Evolutionary conservation across 2,888 invertebrate species (phyloP).

Genomic region (Agriopis aurantiaria): DNA sequence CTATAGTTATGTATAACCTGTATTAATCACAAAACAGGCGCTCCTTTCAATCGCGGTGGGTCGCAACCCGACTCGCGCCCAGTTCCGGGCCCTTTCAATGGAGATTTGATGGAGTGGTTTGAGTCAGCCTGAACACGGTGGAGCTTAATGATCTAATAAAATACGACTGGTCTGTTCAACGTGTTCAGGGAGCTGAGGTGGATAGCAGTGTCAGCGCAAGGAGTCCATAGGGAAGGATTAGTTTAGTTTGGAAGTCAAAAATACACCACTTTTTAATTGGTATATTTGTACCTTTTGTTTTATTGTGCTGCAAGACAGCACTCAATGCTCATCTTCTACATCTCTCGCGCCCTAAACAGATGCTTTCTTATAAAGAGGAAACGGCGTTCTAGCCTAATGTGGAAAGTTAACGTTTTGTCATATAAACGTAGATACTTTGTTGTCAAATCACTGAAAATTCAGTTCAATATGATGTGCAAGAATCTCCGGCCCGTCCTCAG

Average conservation of each 20-base stretch:
- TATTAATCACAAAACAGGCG: slow-evolving; percentile 18
- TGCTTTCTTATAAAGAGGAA: too few species aligned
- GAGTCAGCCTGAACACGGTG: slow-evolving; percentile 55
- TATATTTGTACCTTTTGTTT: too few species aligned
- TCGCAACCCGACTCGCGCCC: slow-evolving; percentile 39
- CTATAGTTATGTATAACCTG: neutral
- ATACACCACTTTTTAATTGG: too few species aligned
- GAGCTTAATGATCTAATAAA: slow-evolving; percentile 75
- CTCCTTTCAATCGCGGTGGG: slow-evolving; percentile 24
- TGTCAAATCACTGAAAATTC: neutral
- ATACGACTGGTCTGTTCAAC: slow-evolving; percentile 62
- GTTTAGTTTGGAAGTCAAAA: too few species aligned
- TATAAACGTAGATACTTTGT: too few species aligned
- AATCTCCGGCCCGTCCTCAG: neutral
- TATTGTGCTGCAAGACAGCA: too few species aligned
- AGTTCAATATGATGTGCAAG: slow-evolving; percentile 1
- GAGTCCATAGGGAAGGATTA: too few species aligned
- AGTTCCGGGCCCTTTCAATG: slow-evolving; percentile 52
- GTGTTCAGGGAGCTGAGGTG: slow-evolving; percentile 56
- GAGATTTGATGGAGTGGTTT: slow-evolving; percentile 62
- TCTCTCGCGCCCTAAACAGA: too few species aligned
- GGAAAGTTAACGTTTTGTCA: too few species aligned
- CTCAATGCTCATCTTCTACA: too few species aligned
- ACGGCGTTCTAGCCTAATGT: too few species aligned
- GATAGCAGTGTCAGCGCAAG: too few species aligned